These are phyloP conservation scores for Sanderia malayensis DNA, from an alignment of 30 jellyfish, hydroid and myxozoan genomes.

Conservation along the genomic window DNA sequence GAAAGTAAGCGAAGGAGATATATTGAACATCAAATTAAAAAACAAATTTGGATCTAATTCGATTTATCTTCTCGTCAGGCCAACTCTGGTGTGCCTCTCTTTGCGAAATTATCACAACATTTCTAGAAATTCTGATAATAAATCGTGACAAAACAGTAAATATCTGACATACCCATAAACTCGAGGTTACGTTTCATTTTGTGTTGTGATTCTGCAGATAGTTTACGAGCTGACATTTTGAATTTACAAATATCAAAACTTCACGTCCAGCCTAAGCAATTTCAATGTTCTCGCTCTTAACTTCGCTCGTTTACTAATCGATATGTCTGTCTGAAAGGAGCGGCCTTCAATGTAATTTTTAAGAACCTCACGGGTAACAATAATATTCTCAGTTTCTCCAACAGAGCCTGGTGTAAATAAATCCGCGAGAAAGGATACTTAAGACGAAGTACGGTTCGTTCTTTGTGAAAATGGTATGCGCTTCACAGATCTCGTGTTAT, in stretches of 20 bases:
- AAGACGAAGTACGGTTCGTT: background rate
- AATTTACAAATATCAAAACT: background rate
- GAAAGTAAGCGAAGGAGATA: slow-evolving; percentile 11
- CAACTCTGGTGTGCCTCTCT: no score
- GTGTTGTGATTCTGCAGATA: slow-evolving; percentile 53
- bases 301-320: background rate
- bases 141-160: background rate
- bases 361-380: background rate
- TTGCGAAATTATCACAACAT: no score
- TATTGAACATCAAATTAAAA: slow-evolving; percentile 9
- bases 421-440: slow-evolving; percentile 3
- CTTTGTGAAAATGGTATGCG: slow-evolving; percentile 27
- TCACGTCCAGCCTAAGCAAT: background rate
- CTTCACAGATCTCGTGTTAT: slow-evolving; percentile 19
- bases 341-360: background rate
- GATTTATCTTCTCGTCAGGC: no score
- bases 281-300: background rate
- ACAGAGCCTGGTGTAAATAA: slow-evolving; percentile 6
- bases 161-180: slow-evolving; percentile 59
- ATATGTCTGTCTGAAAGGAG: background rate
- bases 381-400: slow-evolving; percentile 17
- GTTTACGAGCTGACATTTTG: slow-evolving; percentile 50
- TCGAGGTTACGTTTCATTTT: slow-evolving; percentile 74
- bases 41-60: no score
- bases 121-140: background rate